phyloP scores from a whole-genome alignment of 92 coral and sea anemone genomes.

The Zoanthus sociatus region DNA sequence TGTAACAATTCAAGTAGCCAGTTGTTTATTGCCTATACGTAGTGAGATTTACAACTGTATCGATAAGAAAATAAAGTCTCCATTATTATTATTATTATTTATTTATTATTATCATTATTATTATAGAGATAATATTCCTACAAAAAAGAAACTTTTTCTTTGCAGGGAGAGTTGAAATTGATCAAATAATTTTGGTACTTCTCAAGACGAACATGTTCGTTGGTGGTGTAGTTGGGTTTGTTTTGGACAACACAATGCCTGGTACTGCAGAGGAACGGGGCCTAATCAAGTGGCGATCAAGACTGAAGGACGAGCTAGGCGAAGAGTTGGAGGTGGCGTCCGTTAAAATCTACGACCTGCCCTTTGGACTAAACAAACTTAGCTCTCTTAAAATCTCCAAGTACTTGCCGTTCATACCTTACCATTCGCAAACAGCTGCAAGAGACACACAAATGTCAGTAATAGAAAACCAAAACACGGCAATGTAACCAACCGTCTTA shows the following conservation, averaged over 20 bases:
- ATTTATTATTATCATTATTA: neutral
- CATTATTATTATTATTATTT: neutral
- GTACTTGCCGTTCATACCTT: constrained; percentile 80
- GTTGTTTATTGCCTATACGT: too few species aligned
- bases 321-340: constrained; percentile 71
- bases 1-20: too few species aligned
- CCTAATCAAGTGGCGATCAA: constrained; percentile 77
- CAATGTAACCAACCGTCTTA: constrained; percentile 11
- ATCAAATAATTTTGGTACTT: constrained; percentile 88
- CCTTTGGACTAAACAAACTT: constrained; percentile 78
- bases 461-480: constrained; percentile 2
- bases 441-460: neutral
- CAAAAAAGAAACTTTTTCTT: neutral
- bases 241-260: constrained; percentile 95
- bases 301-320: constrained; percentile 50
- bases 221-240: constrained; percentile 82
- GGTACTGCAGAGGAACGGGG: constrained; percentile 95
- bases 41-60: too few species aligned
- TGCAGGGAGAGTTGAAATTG: constrained; percentile 72
- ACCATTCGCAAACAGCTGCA: constrained; percentile 38
- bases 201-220: constrained; percentile 92
- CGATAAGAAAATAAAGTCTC: too few species aligned
- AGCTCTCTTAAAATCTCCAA: constrained; percentile 68
- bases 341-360: constrained; percentile 76
- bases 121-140: neutral